Evolutionary conservation across 2,113 vertebrate species (phyloP).

Genomic region (Mus pahari): DNA sequence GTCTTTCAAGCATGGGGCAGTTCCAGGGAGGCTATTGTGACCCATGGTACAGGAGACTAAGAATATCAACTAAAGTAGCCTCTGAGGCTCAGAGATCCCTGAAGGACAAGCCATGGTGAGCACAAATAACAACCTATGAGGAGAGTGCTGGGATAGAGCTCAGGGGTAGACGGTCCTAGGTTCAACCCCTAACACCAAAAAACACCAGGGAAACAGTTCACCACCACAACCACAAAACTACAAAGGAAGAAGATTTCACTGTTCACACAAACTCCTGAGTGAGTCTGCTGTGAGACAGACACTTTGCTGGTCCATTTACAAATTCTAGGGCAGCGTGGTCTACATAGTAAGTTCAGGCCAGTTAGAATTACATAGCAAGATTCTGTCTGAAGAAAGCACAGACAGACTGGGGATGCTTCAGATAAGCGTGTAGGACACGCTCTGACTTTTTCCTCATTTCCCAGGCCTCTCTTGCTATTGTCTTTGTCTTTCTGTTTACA

Average conservation of each 20-base stretch:
- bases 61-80: neutral
- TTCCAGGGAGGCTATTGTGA: neutral
- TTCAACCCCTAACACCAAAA: neutral
- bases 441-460: constrained; percentile 27
- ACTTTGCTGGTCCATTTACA: neutral
- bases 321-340: neutral
- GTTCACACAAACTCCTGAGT: neutral
- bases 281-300: neutral
- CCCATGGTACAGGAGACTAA: neutral
- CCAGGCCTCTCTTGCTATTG: neutral
- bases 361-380: neutral
- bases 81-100: neutral
- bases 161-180: neutral
- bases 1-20: constrained; percentile 6
- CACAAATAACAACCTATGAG: neutral
- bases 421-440: neutral
- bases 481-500: neutral
- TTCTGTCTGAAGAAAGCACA: neutral
- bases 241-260: neutral
- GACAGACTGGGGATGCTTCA: neutral
- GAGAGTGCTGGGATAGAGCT: neutral
- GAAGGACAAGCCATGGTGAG: neutral
- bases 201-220: neutral
- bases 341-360: neutral
- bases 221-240: neutral